These are phyloP conservation scores for Sesia apiformis DNA, from an alignment of 2,888 invertebrate genomes.

Conservation along the genomic window DNA sequence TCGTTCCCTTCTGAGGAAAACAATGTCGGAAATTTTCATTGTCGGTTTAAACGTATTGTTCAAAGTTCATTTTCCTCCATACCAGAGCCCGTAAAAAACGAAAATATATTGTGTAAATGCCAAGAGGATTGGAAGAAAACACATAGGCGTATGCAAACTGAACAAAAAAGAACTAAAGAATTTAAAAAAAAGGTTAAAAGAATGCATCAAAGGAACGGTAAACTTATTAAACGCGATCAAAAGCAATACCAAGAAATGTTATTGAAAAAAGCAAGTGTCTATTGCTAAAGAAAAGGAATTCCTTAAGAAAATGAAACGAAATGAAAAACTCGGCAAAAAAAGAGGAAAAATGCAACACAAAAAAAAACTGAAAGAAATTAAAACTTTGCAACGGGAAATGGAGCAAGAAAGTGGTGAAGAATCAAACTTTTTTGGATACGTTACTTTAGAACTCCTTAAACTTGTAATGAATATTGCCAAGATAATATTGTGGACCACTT, in stretches of 20 bases:
- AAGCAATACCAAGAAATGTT: slow-evolving; percentile 1
- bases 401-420: slow-evolving; percentile 15
- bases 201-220: slow-evolving; percentile 2
- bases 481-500: slow-evolving; percentile 3
- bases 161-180: slow-evolving; percentile 1
- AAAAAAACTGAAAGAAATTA: slow-evolving; percentile 10
- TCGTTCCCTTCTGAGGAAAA: too few species aligned
- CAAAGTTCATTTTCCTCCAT: too few species aligned
- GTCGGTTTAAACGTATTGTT: too few species aligned
- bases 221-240: neutral
- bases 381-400: slow-evolving; percentile 14
- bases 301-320: slow-evolving; percentile 2
- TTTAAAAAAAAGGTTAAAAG: neutral
- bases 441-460: slow-evolving; percentile 20
- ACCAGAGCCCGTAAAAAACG: too few species aligned
- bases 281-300: neutral
- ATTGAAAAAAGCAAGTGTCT: neutral
- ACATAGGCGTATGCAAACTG: neutral
- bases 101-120: neutral
- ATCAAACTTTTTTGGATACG: slow-evolving; percentile 21
- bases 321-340: slow-evolving; percentile 4
- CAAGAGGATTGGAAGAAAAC: slow-evolving; percentile 3
- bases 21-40: too few species aligned
- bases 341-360: slow-evolving; percentile 1
- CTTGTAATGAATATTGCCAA: neutral